Evolutionary conservation across 2,888 invertebrate genomes (phyloP).

Genomic region (Caenorhabditis plicata): DNA sequence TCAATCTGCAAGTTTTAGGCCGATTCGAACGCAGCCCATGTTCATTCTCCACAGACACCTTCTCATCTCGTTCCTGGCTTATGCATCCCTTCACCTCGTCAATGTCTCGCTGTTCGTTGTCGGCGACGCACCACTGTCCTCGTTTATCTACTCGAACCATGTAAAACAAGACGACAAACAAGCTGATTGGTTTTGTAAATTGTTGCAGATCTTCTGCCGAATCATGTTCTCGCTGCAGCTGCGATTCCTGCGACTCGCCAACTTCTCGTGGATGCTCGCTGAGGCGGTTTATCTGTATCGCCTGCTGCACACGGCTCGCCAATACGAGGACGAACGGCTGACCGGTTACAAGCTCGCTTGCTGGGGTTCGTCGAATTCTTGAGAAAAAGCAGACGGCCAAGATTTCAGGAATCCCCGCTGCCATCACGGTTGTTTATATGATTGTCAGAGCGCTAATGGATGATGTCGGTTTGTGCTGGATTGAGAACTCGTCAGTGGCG

Average conservation of each 20-base stretch:
- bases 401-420: conserved; percentile 27
- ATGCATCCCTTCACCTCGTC: conserved; percentile 52
- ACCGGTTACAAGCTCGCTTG: conserved; percentile 68
- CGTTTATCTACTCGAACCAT: conserved; percentile 49
- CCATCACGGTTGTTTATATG: conserved; percentile 21
- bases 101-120: conserved; percentile 55
- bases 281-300: conserved; percentile 69
- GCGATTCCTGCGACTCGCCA: conserved; percentile 67
- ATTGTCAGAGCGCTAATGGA: conserved; percentile 16
- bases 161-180: conserved; percentile 20
- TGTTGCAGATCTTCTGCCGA: conserved; percentile 53
- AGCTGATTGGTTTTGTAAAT: neutral
- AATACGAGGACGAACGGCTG: conserved; percentile 66
- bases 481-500: conserved; percentile 28
- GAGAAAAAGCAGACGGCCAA: neutral
- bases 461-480: conserved; percentile 28
- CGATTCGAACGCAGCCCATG: conserved; percentile 51
- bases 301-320: conserved; percentile 68
- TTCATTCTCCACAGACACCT: conserved; percentile 60
- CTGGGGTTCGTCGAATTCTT: conserved; percentile 66
- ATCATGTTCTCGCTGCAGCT: conserved; percentile 57
- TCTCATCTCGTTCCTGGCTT: conserved; percentile 56
- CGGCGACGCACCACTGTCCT: conserved; percentile 42
- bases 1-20: conserved; percentile 42
- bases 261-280: conserved; percentile 70